These are phyloP conservation scores for Emydura subglobosa DNA, from an alignment of 2,113 vertebrate species.

Conservation along the genomic window DNA sequence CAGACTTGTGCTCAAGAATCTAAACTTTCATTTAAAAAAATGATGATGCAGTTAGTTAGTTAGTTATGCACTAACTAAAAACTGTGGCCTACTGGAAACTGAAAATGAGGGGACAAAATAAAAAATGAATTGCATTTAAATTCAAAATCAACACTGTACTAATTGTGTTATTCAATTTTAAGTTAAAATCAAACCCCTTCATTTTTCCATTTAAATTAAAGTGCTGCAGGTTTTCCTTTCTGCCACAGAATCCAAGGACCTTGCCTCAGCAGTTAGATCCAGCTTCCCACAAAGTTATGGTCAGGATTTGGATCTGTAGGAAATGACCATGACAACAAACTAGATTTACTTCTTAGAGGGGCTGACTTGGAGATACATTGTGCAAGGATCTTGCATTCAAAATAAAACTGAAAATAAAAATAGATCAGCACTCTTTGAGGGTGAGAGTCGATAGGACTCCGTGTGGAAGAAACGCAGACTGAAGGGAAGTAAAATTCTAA, in stretches of 20 bases:
- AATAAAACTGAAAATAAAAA: conserved; percentile 30
- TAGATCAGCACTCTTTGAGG: conserved; percentile 2
- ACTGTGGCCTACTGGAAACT: background rate
- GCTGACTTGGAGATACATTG: background rate
- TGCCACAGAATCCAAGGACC: background rate
- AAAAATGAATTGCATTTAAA: background rate
- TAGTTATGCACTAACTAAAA: background rate
- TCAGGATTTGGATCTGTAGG: background rate
- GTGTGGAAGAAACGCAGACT: background rate
- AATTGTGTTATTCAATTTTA: background rate
- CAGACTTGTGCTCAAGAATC: background rate
- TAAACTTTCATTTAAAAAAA: background rate
- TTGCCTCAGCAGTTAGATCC: background rate
- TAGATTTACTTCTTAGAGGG: background rate
- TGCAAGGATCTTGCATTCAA: conserved; percentile 9
- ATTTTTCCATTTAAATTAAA: background rate
- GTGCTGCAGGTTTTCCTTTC: background rate
- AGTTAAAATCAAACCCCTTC: background rate
- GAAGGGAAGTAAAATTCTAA: conserved; percentile 8
- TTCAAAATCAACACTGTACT: background rate
- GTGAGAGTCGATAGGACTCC: background rate
- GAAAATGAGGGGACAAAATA: background rate
- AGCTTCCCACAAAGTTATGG: background rate
- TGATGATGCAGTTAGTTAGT: background rate
- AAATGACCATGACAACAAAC: background rate